These are phyloP conservation scores for Phoeniculus purpureus DNA, from an alignment of 2,797 vertebrate species.

Conservation along the genomic window DNA sequence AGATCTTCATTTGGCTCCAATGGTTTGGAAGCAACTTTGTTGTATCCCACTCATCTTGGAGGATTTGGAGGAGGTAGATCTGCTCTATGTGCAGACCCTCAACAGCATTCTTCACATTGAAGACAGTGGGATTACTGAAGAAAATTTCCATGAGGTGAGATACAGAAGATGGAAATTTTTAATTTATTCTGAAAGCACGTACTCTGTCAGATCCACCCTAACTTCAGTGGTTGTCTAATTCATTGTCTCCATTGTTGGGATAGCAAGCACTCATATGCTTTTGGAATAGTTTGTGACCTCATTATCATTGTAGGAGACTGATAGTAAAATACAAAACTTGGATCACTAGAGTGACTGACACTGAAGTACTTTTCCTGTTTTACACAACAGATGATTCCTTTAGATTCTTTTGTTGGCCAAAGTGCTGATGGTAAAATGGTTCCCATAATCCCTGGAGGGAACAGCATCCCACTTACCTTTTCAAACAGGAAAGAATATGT, in stretches of 20 bases:
- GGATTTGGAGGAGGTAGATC: constrained; percentile 87
- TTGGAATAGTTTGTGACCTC: background rate
- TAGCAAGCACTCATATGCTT: background rate
- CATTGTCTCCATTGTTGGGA: background rate
- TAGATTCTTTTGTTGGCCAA: constrained; percentile 87
- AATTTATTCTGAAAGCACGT: background rate
- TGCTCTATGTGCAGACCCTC: constrained; percentile 87
- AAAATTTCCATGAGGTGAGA: constrained; percentile 86
- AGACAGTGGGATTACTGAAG: constrained; percentile 88
- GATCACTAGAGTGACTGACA: background rate
- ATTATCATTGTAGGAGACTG: background rate
- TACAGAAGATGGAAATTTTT: accelerated
- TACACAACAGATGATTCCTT: constrained; percentile 83
- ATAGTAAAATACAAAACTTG: background rate
- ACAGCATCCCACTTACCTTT: constrained; percentile 86
- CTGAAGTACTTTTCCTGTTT: constrained; percentile 8
- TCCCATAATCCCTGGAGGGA: constrained; percentile 86
- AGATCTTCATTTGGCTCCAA: constrained; percentile 85
- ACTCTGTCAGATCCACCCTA: background rate
- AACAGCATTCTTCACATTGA: constrained; percentile 92
- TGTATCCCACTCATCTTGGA: constrained; percentile 85
- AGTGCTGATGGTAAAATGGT: constrained; percentile 88
- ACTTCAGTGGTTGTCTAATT: background rate
- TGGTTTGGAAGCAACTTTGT: constrained; percentile 89
- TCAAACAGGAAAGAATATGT: constrained; percentile 86